Conservation (phyloP, 1,140 invertebrate genomes). For the Ladona fulva region DNA sequence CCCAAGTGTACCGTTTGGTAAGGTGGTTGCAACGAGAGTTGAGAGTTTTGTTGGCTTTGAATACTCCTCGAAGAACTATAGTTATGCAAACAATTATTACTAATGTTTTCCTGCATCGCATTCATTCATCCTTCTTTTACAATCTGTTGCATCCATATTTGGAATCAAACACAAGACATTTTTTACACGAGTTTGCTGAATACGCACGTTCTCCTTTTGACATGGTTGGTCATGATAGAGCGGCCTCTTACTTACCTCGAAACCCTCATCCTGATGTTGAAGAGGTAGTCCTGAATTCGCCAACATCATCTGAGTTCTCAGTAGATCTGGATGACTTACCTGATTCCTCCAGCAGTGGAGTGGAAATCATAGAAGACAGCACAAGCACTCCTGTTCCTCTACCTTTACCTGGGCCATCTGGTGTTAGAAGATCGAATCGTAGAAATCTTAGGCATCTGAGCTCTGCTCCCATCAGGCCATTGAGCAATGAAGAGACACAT, state of each 20-base stretch:
- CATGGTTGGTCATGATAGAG: conserved; percentile 49
- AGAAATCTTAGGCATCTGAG: background rate
- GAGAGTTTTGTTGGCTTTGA: conserved; percentile 50
- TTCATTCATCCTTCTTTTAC: conserved; percentile 63
- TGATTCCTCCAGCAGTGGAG: background rate
- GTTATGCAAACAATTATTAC: conserved; percentile 60
- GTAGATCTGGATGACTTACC: background rate
- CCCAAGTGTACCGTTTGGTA: conserved; percentile 66
- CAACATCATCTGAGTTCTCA: background rate
- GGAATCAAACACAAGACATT: conserved; percentile 59
- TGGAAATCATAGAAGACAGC: background rate
- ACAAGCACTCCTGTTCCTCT: background rate
- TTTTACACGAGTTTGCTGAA: conserved; percentile 79
- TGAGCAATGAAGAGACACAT: background rate
- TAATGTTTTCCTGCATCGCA: conserved; percentile 55
- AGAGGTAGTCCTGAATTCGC: background rate
- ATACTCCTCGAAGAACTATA: conserved; percentile 47
- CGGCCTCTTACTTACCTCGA: background rate
- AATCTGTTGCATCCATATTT: conserved; percentile 47
- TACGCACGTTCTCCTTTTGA: conserved; percentile 80
- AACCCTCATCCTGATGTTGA: background rate
- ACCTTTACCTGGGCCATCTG: background rate
- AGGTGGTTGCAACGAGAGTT: conserved; percentile 85
- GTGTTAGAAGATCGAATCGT: background rate
- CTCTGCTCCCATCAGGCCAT: background rate